phyloP scores from a whole-genome alignment of 2,113 vertebrate genomes.

The Camelus dromedarius region DNA sequence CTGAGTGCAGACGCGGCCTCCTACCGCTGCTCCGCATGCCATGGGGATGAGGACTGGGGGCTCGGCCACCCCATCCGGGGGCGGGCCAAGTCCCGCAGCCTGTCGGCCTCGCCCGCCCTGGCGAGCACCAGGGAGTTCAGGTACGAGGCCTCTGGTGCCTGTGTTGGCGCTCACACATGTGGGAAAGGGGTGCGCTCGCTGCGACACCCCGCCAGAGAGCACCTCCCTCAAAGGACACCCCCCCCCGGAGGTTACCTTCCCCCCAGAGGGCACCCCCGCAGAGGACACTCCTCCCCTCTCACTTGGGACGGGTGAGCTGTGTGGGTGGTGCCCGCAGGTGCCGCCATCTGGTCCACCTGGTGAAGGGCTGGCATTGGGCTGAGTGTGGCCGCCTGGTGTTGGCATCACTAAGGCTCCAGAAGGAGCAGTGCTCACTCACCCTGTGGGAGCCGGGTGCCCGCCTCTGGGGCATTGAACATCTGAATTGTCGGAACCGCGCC shows the following conservation, averaged over 20 bases:
- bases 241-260: too few species aligned
- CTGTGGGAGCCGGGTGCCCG: too few species aligned
- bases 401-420: too few species aligned
- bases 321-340: not conserved
- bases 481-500: too few species aligned
- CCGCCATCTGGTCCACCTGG: too few species aligned
- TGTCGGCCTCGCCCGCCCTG: constrained; percentile 92
- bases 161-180: not conserved
- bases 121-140: constrained; percentile 93
- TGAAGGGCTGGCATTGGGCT: not conserved
- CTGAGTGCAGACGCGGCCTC: constrained; percentile 83
- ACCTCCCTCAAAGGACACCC: too few species aligned
- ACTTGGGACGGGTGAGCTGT: not conserved
- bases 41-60: constrained; percentile 86
- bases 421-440: too few species aligned
- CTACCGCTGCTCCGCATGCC: constrained; percentile 90
- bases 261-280: not conserved
- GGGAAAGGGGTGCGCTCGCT: not conserved
- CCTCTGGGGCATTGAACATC: too few species aligned
- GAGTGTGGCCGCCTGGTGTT: accelerated
- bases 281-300: accelerated
- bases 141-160: constrained; percentile 78
- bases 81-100: constrained; percentile 92
- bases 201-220: not conserved
- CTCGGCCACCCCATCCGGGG: constrained; percentile 84